These are phyloP conservation scores for Euphonia xanthogaster DNA, from an alignment of 2,797 vertebrate species.

Conservation along the genomic window DNA sequence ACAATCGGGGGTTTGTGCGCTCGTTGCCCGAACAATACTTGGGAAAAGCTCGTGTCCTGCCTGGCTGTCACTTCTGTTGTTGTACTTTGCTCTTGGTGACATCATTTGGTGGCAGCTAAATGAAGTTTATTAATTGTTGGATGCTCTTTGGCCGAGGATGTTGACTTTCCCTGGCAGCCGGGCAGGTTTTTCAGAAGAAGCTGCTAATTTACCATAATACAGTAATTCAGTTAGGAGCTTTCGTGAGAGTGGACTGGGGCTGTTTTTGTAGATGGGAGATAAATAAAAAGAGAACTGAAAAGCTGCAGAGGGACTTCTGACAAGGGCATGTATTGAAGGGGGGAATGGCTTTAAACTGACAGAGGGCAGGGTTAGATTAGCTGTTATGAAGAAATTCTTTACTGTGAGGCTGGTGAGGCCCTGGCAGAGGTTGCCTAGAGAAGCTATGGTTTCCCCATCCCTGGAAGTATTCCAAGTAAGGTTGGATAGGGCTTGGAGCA, in stretches of 20 bases:
- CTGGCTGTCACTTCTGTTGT: constrained; percentile 38
- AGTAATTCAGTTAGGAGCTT: neutral
- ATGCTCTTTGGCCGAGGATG: constrained; percentile 29
- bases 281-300: neutral
- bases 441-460: neutral
- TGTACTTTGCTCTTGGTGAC: constrained; percentile 26
- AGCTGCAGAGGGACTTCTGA: neutral
- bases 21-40: neutral
- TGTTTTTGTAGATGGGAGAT: neutral
- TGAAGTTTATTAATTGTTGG: neutral
- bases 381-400: neutral
- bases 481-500: neutral
- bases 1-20: neutral
- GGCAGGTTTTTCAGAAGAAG: neutral
- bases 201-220: neutral
- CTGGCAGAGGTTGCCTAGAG: neutral
- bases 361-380: neutral
- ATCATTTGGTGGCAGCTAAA: constrained; percentile 17
- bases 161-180: neutral
- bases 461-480: neutral
- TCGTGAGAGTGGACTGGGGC: neutral
- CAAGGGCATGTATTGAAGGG: neutral
- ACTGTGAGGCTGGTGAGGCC: neutral
- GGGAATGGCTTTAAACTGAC: neutral
- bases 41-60: neutral